These are phyloP conservation scores for Pelosia muscerda DNA, from an alignment of 2,888 invertebrate species.

Conservation along the genomic window DNA sequence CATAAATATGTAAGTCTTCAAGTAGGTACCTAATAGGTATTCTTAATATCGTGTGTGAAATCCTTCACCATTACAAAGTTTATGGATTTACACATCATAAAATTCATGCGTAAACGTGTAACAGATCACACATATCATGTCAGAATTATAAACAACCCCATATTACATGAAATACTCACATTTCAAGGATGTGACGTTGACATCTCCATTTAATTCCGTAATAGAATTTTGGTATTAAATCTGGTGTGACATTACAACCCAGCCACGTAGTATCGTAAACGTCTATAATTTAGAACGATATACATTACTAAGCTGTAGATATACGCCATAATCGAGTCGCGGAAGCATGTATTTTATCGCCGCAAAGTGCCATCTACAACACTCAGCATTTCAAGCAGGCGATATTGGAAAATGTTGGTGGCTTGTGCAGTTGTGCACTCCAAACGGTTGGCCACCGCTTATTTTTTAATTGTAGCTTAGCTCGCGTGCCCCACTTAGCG, in stretches of 20 bases:
- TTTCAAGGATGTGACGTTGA: constrained; percentile 38
- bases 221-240: constrained; percentile 43
- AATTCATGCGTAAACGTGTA: not conserved
- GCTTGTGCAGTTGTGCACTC: constrained; percentile 77
- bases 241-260: constrained; percentile 22
- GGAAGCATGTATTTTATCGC: constrained; percentile 51
- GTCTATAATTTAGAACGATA: constrained; percentile 40
- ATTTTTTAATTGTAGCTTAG: constrained; percentile 51
- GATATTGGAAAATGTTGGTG: constrained; percentile 78
- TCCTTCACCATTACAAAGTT: not conserved
- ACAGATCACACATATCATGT: not conserved
- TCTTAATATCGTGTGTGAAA: not conserved
- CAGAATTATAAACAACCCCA: constrained; percentile 7
- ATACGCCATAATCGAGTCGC: constrained; percentile 27
- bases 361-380: constrained; percentile 37
- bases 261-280: constrained; percentile 34
- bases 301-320: constrained; percentile 35
- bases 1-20: too few relatives aligned
- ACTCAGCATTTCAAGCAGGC: constrained; percentile 65
- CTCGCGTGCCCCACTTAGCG: constrained; percentile 35
- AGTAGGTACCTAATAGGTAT: too few relatives aligned
- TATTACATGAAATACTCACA: constrained; percentile 37
- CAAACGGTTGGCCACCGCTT: constrained; percentile 55
- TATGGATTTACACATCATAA: not conserved
- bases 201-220: constrained; percentile 41